Base-by-base conservation (phyloP, 2,113 vertebrate genomes). In the Blennius ocellaris region DNA sequence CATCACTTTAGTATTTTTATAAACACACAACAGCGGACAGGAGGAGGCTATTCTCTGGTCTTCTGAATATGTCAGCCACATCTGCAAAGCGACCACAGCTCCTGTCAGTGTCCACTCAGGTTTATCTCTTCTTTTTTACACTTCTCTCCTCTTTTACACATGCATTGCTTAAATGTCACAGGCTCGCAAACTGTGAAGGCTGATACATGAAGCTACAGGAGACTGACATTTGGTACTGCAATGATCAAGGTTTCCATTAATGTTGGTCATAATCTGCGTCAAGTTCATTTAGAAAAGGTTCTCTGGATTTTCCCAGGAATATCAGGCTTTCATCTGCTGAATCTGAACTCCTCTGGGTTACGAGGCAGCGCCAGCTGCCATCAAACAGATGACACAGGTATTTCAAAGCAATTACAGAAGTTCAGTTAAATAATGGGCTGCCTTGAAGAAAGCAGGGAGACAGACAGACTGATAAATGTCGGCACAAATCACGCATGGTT, bases 341-440 rank as follows among this genome's bases (percentile, higher is more conserved):
- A 71, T 67, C 69, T 71, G 51, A 79, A 49, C 64, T 65, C 71
- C 74, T 73, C 62, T 49, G 21, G 40, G 68, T 83, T 80, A 51
- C 10, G 49, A 81, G 66, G 58, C 68, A 62, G 80, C 38, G 69
- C 81, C 82, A 84, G 63, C 43, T 76, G 39, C 43, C 58, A 73
- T 78, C 78, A 88, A 82, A 76, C 57, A 15, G 47, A 73, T 54
- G 69, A 84, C 57, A 48, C 77, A 69, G 75, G 73, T 64, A 81
- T 87, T 85, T 73, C 58, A 70, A 16, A 50, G 70, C 85, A 89
- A 82, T 88, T 88, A 83, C 68, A 75, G 64, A 52, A 66, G 61
- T 64, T 75, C 54, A 52, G 47, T 65, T 59, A 75, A 80, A 81
- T 82, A 59, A 76, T 58, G 66, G 69, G 57, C 82, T 84, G 65